Evolutionary conservation across 2,888 invertebrate species (phyloP), one percentile per base, ranked within the genome.

Genomic region (Myopa tessellatipennis): DNA sequence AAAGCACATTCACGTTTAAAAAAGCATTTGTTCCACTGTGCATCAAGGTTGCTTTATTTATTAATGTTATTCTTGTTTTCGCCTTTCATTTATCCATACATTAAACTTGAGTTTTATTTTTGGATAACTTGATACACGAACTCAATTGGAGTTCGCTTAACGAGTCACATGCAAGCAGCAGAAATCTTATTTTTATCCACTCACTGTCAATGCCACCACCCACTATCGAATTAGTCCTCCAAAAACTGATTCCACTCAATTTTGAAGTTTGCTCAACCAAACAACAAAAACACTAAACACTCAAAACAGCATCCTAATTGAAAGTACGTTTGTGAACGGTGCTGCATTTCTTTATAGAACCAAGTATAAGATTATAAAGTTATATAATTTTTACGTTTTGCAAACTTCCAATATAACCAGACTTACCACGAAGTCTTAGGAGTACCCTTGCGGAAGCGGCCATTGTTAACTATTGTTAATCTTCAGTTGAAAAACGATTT

Each of bases 371-470:
- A 63, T 63, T 68, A 34, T 52, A 73, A 79, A 81, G 82, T 87
- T 85, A 85, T 85, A 85, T 86, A 85, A 85, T 83, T 84, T 81
- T 78, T 77, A 69, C 34, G 16, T 60, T 70, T 2, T 67, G 55
- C 45, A 61, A 63, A 69, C 60, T 40, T 68, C 34, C 45, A 67
- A 69, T 5, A 26, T 14, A 67, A 60, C 18, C 6, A 52, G 60
- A 83, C 87, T 90, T 90, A 92, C 92, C 92, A 90, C 91, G 91
- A 82, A 91, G 89, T 85, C 91, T 90, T 82, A 90, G 90, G 84
- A 92, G 90, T 89, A 91, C 90, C 87, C 92, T 90, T 82, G 90
- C 90, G 82, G 92, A 90, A 84, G 91, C 91, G 87, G 92, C 92
- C 92, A 92, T 92, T 87, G 84, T 77, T 79, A 67, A 75, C 76